Percentiles rank a stretch among this genome's conserved stretches.
Evolutionary conservation across 2,113 vertebrate genomes (phyloP).

Genomic region (Raja brachyura): DNA sequence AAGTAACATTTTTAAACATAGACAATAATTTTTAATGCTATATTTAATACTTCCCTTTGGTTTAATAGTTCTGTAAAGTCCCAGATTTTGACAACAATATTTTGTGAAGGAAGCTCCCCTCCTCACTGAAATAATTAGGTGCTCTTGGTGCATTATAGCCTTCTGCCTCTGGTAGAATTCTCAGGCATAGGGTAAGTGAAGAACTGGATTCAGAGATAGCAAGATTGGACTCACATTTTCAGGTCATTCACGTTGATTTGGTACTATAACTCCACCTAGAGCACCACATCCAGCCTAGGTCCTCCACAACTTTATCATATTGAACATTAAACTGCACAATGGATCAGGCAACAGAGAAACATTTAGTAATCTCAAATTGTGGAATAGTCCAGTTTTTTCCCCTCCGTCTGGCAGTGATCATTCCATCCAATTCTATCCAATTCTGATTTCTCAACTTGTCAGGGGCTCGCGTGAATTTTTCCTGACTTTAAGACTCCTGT

Average conservation of each 20-base stretch:
- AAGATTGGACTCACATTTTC: too few species aligned
- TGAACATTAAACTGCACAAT: not conserved
- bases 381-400: not conserved
- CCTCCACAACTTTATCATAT: not conserved
- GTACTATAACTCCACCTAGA: too few species aligned
- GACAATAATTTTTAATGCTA: not conserved
- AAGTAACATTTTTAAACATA: not conserved
- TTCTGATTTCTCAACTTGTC: not conserved
- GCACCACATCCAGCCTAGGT: not conserved
- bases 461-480: not conserved
- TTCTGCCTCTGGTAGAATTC: not conserved
- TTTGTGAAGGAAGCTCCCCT: not conserved
- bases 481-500: not conserved
- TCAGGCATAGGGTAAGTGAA: not conserved
- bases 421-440: not conserved
- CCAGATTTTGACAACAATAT: not conserved
- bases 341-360: not conserved
- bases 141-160: not conserved
- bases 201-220: not conserved
- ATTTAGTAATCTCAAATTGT: not conserved
- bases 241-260: too few species aligned
- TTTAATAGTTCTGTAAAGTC: not conserved
- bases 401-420: not conserved
- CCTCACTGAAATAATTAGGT: not conserved
- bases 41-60: not conserved